Base-by-base conservation (phyloP, 1,140 invertebrate species). In the Zophobas atratus region DNA sequence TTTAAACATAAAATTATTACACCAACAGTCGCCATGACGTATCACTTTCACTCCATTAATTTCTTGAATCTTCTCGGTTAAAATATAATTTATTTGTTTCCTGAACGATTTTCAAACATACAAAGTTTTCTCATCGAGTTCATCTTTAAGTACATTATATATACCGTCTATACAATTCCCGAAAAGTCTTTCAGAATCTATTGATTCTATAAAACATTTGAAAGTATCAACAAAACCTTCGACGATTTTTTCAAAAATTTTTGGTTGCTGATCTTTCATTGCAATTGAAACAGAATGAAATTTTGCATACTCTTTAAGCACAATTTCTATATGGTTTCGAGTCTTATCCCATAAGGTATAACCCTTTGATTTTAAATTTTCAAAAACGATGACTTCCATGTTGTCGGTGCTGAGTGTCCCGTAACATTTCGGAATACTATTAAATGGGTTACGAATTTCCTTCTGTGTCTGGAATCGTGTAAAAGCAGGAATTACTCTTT, bases 201-300 rank as follows among this genome's bases (percentile, higher is more conserved):
- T 76, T 67, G 33, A 55, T 2, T 67, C 35, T 32, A 88, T 90
- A 86, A 79, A 34, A 48, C 77, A 55, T 57, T 63, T 53, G 82
- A 67, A 87, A 41, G 76, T 70, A n/a, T 60, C 53, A 41, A 55
- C 5, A 20, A 4, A 46, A 0, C 43, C 67, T 3, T 39, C n/a
- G 8, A 35, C 4, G 2, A 80, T 6, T 32, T 78, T 41, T 5
- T 80, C 55, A 71, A 85, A 87, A 0, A 76, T 71, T 6, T 84
- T 80, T 3, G 82, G 81, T 48, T 86, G 78, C 48, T 85, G 83
- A 36, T 85, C 79, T 77, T 87, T 88, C 33, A 89, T 81, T 0
- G 87, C 87, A 77, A 88, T 85, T 0, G 88, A 88, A 0, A 88
- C 70, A 0, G 89, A 89, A 82, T 91, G 90, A 6, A 89, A 85